Evolutionary conservation across 2,113 vertebrate species (phyloP).

Genomic region (Calidris pugnax): DNA sequence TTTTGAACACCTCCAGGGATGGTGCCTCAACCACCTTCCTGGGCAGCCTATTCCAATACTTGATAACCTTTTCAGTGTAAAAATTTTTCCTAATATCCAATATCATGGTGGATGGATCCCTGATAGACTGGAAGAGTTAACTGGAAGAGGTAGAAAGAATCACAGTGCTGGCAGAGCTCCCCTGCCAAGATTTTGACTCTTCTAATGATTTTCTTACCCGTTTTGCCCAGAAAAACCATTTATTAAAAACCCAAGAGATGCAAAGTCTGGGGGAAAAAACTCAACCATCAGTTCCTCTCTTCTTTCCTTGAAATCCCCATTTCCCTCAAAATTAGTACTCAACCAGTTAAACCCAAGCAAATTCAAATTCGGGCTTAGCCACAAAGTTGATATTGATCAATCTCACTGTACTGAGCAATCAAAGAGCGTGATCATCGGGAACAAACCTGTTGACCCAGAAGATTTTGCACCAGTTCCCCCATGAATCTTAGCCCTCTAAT

Average conservation of each 20-base stretch:
- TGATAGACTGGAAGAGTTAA: background rate
- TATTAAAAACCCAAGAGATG: background rate
- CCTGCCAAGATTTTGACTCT: background rate
- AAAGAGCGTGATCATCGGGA: conserved; percentile 81
- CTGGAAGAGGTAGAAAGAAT: background rate
- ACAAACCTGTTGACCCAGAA: conserved; percentile 86
- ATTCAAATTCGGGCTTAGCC: background rate
- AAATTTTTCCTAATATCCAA: too few relatives aligned
- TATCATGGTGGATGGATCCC: too few relatives aligned
- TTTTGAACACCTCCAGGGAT: too few relatives aligned
- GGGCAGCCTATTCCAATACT: too few relatives aligned
- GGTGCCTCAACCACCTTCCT: too few relatives aligned
- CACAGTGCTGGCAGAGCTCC: background rate
- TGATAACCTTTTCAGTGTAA: too few relatives aligned
- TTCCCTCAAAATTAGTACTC: background rate
- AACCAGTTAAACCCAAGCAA: background rate
- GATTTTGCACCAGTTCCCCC: conserved; percentile 78
- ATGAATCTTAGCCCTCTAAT: conserved; percentile 74
- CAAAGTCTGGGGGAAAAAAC: background rate
- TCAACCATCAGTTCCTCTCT: background rate
- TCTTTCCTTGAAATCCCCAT: background rate
- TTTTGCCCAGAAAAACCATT: background rate
- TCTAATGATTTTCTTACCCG: background rate
- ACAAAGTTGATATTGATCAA: conserved; percentile 75
- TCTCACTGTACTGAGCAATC: conserved; percentile 84